Evolutionary conservation across 2,888 invertebrate species (phyloP), one percentile per base, ranked within the genome.

Genomic region (Dichetophora obliterata): DNA sequence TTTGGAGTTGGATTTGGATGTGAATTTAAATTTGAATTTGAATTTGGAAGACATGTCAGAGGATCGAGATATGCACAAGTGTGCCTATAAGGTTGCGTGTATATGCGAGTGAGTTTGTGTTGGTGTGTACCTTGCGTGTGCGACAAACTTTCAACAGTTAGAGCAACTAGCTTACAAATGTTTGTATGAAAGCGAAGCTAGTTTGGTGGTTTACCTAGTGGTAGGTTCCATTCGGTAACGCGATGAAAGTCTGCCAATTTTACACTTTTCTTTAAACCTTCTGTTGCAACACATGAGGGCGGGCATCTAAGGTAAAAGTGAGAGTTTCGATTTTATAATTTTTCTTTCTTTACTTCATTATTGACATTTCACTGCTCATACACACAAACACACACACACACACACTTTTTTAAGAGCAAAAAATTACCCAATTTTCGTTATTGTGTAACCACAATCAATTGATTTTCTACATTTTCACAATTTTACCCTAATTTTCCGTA

Each of bases 11-110:
- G 24, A 16, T 48, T 65, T 16, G 48, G 37, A 61, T 48, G 19
- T n/a, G 43, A 43, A 71, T 37, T 57, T 50, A 19, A 27, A 73
- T n/a, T 50, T 70, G 37, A 70, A 70, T 70, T 59, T 71, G 43
- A 59, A 71, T 59, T 71, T 57, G 19, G 71, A 71, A 57, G 71
- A 57, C 31, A 71, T 71, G 57, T 43, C 43, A 43, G 24, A 16
- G 50, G 50, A 19, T 50, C 24, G 16, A 27, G 22, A 48, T 16
- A n/a, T 31, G n/a, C 43, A 8, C 37, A 22, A 16, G 63, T 63
- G 31, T 65, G 65, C 6, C 31, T 37, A 16, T 37, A 5, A 34
- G 0, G 8, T 37, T 65, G 19, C 43, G 68, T 31, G 31, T 31
- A n/a, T n/a, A n/a, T n/a, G n/a, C n/a, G n/a, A n/a, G n/a, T n/a